phyloP scores from a whole-genome alignment of 1,140 invertebrate species.

The Drosophila paulistorum region DNA sequence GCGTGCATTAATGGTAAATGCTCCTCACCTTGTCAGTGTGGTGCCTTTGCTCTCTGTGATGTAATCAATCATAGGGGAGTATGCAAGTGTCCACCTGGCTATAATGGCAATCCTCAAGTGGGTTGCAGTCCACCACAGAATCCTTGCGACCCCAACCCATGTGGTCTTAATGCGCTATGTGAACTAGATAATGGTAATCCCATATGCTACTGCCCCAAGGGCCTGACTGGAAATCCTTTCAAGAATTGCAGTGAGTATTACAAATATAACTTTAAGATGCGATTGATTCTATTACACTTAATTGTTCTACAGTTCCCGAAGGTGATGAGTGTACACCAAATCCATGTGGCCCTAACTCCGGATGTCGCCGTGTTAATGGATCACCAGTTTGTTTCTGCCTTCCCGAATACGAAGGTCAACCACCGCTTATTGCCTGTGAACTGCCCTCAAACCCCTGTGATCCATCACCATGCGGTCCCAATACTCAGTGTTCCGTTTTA shows the following conservation, averaged over 20 bases:
- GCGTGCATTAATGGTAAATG: constrained; percentile 90
- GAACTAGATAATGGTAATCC: constrained; percentile 93
- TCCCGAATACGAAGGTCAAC: constrained; percentile 94
- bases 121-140: constrained; percentile 87
- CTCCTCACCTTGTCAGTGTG: constrained; percentile 90
- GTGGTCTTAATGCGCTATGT: constrained; percentile 92
- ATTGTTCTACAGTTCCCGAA: constrained; percentile 88
- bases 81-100: constrained; percentile 91
- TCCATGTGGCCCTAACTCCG: constrained; percentile 92
- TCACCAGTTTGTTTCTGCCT: constrained; percentile 92
- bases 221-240: constrained; percentile 95
- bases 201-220: constrained; percentile 94
- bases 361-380: constrained; percentile 89
- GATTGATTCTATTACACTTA: too few species aligned
- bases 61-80: constrained; percentile 88
- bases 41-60: constrained; percentile 89
- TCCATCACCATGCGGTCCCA: constrained; percentile 93
- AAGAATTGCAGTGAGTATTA: constrained; percentile 93
- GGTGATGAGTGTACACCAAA: constrained; percentile 93
- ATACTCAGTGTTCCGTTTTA: constrained; percentile 92
- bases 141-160: constrained; percentile 92
- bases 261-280: background rate
- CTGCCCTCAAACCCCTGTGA: constrained; percentile 89
- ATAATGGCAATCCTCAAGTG: constrained; percentile 87
- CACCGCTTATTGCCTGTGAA: constrained; percentile 86